Conservation (phyloP, 2,888 invertebrate species). For the Chaetogeoica ovagalla region DNA sequence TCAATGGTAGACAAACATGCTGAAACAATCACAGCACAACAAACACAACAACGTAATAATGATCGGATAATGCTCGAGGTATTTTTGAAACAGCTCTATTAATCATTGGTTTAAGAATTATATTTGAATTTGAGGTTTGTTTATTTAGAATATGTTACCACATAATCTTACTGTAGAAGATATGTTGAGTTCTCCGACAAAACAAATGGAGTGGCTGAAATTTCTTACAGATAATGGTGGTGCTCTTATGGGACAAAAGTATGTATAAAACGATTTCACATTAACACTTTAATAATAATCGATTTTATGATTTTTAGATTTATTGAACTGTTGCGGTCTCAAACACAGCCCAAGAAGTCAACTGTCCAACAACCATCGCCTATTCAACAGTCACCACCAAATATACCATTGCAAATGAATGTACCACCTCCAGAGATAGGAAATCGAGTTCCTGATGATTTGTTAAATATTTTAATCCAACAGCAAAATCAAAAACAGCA, state of each 20-base stretch:
- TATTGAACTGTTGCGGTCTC: conserved; percentile 43
- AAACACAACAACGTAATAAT: conserved; percentile 42
- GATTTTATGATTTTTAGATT: conserved; percentile 18
- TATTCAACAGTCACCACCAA: conserved; percentile 33
- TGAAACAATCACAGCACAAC: conserved; percentile 40
- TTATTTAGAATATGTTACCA: conserved; percentile 44
- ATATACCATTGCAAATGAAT: conserved; percentile 44
- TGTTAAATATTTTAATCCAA: conserved; percentile 44
- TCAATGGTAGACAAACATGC: conserved; percentile 43
- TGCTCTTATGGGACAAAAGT: conserved; percentile 47
- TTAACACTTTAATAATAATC: background rate
- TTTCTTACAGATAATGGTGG: conserved; percentile 49
- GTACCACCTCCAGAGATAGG: conserved; percentile 45
- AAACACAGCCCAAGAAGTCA: conserved; percentile 35
- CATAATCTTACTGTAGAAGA: conserved; percentile 45
- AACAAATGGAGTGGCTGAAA: conserved; percentile 43
- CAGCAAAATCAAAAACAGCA: conserved; percentile 48
- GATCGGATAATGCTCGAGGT: conserved; percentile 50
- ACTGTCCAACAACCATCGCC: conserved; percentile 20
- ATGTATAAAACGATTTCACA: background rate
- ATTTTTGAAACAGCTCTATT: background rate
- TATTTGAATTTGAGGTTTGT: background rate
- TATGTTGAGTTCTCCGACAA: conserved; percentile 43
- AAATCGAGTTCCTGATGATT: conserved; percentile 46
- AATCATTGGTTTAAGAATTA: background rate